Conservation (phyloP, 2,888 invertebrate species). For the Thelaira solivaga region DNA sequence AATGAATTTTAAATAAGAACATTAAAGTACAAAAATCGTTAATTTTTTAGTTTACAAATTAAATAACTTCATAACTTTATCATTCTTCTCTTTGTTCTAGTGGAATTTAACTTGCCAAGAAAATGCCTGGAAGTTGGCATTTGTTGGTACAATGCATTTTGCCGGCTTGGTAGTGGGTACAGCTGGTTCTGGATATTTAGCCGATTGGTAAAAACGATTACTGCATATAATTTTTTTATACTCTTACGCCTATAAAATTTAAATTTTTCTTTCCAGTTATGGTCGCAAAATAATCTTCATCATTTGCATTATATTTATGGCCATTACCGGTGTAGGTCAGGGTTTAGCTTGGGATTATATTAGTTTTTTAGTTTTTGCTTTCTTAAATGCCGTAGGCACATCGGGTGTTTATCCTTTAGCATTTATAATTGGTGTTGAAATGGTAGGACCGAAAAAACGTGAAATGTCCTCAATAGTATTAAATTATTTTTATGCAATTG, state of each 20-base stretch:
- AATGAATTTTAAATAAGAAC: too few species aligned
- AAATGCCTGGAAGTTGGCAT: slow-evolving; percentile 81
- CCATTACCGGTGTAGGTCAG: slow-evolving; percentile 79
- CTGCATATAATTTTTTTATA: neutral
- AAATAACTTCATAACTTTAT: neutral
- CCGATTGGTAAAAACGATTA: slow-evolving; percentile 78
- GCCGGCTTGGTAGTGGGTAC: slow-evolving; percentile 81
- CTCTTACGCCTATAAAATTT: neutral
- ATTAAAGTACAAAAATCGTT: too few species aligned
- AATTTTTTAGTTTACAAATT: too few species aligned
- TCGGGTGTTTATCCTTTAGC: slow-evolving; percentile 81
- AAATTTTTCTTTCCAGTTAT: slow-evolving; percentile 75
- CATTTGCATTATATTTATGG: slow-evolving; percentile 79
- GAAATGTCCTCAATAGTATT: slow-evolving; percentile 81
- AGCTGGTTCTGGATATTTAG: slow-evolving; percentile 80
- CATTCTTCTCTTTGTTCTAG: slow-evolving; percentile 71
- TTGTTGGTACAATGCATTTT: slow-evolving; percentile 82
- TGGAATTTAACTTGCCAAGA: slow-evolving; percentile 81
- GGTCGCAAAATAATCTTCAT: slow-evolving; percentile 81
- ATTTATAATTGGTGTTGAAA: slow-evolving; percentile 82
- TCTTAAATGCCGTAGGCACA: slow-evolving; percentile 81
- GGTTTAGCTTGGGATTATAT: slow-evolving; percentile 79
- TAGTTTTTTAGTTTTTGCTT: slow-evolving; percentile 79
- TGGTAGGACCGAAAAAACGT: slow-evolving; percentile 81
- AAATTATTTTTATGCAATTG: slow-evolving; percentile 82